A percentile compares a stretch with the other conserved stretches of the same genome.
phyloP scores from a whole-genome alignment of 2,888 invertebrate genomes.

The Calameuta filiformis region DNA sequence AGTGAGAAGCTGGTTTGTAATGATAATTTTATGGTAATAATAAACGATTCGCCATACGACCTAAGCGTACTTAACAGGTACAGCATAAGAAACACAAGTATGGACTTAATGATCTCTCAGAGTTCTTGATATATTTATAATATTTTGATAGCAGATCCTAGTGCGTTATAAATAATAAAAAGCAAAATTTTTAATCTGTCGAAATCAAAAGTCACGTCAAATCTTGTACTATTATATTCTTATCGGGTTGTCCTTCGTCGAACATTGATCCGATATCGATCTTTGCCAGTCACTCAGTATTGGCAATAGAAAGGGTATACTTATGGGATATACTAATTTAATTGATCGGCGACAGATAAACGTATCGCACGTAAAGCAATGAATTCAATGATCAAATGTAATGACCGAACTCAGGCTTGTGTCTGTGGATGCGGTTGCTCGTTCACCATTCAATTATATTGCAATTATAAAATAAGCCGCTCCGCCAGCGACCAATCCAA shows the following conservation, averaged over 20 bases:
- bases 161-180: neutral
- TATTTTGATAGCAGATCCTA: neutral
- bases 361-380: neutral
- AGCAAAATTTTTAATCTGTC: neutral
- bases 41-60: constrained; percentile 3
- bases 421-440: constrained; percentile 16
- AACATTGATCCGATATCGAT: constrained; percentile 23
- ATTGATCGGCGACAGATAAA: constrained; percentile 44
- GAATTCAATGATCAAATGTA: neutral
- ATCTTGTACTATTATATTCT: neutral
- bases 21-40: constrained; percentile 47
- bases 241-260: neutral
- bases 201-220: neutral
- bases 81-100: neutral
- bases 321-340: constrained; percentile 39
- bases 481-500: neutral
- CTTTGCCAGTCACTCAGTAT: constrained; percentile 31
- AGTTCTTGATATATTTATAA: neutral
- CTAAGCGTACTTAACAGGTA: neutral
- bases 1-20: constrained; percentile 38
- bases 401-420: neutral
- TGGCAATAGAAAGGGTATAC: constrained; percentile 24
- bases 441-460: constrained; percentile 47
- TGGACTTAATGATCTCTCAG: neutral
- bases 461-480: constrained; percentile 36